Conservation (phyloP, 1,140 invertebrate species). For the Drosophila neocordata region DNA sequence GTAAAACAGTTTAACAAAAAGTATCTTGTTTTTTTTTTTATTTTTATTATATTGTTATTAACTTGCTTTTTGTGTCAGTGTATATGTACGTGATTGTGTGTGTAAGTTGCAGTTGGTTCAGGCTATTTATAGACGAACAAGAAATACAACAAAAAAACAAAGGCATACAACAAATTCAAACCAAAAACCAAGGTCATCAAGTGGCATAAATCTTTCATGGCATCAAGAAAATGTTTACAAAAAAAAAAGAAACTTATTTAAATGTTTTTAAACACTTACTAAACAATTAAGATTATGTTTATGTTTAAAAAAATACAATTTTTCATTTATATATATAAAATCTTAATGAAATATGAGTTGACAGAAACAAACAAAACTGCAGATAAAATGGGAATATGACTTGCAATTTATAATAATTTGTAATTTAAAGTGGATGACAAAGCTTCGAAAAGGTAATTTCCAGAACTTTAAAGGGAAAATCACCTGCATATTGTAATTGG, state of each 20-base stretch:
- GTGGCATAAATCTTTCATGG: constrained; percentile 64
- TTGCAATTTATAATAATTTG: constrained; percentile 26
- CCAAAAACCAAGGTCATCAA: constrained; percentile 61
- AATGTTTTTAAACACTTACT: constrained; percentile 14
- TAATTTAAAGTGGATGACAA: background rate
- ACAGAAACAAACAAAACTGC: constrained; percentile 1
- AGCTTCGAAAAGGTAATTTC: background rate
- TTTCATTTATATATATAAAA: constrained; percentile 24
- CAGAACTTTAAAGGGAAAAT: background rate
- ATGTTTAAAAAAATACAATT: background rate
- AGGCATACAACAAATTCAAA: constrained; percentile 40
- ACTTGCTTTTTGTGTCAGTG: constrained; percentile 49
- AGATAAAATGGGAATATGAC: constrained; percentile 30
- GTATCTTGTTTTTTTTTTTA: constrained; percentile 55
- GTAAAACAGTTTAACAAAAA: constrained; percentile 63
- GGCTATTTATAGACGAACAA: constrained; percentile 59
- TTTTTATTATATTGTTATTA: constrained; percentile 37
- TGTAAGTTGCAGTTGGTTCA: constrained; percentile 50
- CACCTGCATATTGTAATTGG: background rate
- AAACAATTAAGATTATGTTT: background rate
- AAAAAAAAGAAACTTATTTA: background rate
- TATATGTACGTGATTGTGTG: constrained; percentile 29
- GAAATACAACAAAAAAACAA: constrained; percentile 38
- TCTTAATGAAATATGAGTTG: constrained; percentile 1
- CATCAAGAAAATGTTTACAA: constrained; percentile 36